phyloP scores from a whole-genome alignment of 2,888 invertebrate genomes.

The Drosophila vallismaia region DNA sequence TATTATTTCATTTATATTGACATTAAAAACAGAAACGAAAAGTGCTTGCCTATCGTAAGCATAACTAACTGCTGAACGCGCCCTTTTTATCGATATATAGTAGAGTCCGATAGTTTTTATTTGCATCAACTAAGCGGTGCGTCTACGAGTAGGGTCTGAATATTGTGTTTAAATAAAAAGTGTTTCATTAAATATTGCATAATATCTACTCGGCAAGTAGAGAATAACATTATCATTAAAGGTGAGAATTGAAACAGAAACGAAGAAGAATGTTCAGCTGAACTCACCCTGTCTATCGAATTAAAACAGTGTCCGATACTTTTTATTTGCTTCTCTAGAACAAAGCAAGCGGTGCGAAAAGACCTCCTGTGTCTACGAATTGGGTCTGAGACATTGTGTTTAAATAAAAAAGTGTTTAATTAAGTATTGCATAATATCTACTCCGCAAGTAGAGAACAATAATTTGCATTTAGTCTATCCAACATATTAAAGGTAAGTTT shows the following conservation, averaged over 20 bases:
- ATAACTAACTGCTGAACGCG: not conserved
- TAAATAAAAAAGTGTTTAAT: not conserved
- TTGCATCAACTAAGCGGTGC: too few species aligned
- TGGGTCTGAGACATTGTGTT: not conserved
- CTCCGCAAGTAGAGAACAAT: not conserved
- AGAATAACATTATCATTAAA: too few species aligned
- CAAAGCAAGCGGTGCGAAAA: constrained; percentile 10
- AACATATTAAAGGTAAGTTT: constrained; percentile 10
- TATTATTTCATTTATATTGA: not conserved
- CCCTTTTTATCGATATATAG: too few species aligned
- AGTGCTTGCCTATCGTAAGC: not conserved
- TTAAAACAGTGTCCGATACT: not conserved
- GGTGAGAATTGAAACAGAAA: too few species aligned
- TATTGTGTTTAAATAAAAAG: too few species aligned
- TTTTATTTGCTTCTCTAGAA: not conserved
- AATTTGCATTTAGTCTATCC: not conserved
- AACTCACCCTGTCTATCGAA: not conserved
- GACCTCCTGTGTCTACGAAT: too few species aligned
- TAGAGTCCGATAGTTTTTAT: too few species aligned
- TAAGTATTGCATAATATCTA: constrained; percentile 3
- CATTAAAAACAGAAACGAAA: not conserved
- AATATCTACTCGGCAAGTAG: too few species aligned
- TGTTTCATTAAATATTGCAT: too few species aligned
- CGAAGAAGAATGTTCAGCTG: not conserved
- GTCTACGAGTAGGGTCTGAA: too few species aligned